A percentile compares a stretch with the other conserved stretches of the same genome.
These are phyloP conservation scores for Caretta caretta DNA, from an alignment of 2,113 vertebrate genomes.

Conservation along the genomic window DNA sequence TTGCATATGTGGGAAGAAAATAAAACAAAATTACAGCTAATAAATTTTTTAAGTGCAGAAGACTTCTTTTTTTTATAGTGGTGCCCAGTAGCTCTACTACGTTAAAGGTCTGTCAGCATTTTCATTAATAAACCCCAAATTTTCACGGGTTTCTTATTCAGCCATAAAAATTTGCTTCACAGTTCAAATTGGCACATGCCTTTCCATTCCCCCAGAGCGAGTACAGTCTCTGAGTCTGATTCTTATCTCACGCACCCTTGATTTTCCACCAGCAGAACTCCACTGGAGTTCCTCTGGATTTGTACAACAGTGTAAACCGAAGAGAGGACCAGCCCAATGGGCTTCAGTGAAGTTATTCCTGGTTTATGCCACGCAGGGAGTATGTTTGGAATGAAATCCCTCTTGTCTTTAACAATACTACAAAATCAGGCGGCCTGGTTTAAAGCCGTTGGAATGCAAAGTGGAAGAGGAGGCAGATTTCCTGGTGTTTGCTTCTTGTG, in stretches of 20 bases:
- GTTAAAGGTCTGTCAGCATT: slow-evolving; percentile 60
- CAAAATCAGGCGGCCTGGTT: slow-evolving; percentile 25
- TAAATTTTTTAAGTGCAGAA: slow-evolving; percentile 39
- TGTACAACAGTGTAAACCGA: neutral
- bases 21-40: slow-evolving; percentile 51
- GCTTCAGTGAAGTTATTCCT: neutral
- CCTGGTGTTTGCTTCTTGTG: slow-evolving; percentile 26
- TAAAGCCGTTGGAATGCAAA: slow-evolving; percentile 47
- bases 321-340: neutral
- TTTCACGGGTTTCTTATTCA: slow-evolving; percentile 33
- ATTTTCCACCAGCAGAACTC: slow-evolving; percentile 8
- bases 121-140: slow-evolving; percentile 45
- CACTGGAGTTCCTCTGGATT: neutral
- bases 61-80: neutral
- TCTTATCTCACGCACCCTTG: neutral
- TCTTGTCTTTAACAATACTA: slow-evolving; percentile 13
- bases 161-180: slow-evolving; percentile 25
- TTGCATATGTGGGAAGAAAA: slow-evolving; percentile 43
- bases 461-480: slow-evolving; percentile 47
- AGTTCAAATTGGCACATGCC: neutral
- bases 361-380: neutral
- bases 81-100: slow-evolving; percentile 29
- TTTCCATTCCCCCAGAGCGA: neutral
- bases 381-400: neutral
- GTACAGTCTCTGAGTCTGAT: neutral